These are phyloP conservation scores for Narcine bancroftii DNA, from an alignment of 2,113 vertebrate species.

Conservation along the genomic window DNA sequence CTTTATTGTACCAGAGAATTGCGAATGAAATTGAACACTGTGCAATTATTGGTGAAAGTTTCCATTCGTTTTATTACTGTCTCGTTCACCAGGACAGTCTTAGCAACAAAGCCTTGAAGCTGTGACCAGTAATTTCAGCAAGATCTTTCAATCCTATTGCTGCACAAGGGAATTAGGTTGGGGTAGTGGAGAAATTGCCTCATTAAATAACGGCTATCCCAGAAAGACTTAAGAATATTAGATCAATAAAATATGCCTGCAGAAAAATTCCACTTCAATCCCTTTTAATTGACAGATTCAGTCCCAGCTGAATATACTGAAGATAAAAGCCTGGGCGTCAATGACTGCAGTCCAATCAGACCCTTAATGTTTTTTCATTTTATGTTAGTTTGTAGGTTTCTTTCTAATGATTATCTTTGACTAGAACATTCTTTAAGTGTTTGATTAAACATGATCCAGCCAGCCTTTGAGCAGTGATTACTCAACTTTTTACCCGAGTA, in stretches of 20 bases:
- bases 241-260: slow-evolving; percentile 23
- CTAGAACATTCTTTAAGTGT: neutral
- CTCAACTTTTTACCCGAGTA: neutral
- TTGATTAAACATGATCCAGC: slow-evolving; percentile 14
- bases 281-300: slow-evolving; percentile 16
- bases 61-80: neutral
- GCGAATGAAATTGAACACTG: too few species aligned
- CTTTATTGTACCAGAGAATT: too few species aligned
- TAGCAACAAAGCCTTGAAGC: neutral
- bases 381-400: neutral
- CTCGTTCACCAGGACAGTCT: too few species aligned
- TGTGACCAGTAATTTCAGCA: neutral
- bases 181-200: neutral
- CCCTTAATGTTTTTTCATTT: slow-evolving; percentile 28
- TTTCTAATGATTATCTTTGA: slow-evolving; percentile 20
- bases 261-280: slow-evolving; percentile 7
- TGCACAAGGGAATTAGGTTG: neutral
- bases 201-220: slow-evolving; percentile 20
- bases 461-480: slow-evolving; percentile 24
- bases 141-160: neutral
- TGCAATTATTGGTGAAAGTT: too few species aligned
- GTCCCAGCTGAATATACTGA: neutral
- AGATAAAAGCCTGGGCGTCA: neutral
- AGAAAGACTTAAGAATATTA: neutral
- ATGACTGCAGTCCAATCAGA: slow-evolving; percentile 15